Evolutionary conservation across 64 coral and sea anemone genomes (phyloP), one percentile per base, ranked within the genome.

Genomic region (Orbicella faveolata): DNA sequence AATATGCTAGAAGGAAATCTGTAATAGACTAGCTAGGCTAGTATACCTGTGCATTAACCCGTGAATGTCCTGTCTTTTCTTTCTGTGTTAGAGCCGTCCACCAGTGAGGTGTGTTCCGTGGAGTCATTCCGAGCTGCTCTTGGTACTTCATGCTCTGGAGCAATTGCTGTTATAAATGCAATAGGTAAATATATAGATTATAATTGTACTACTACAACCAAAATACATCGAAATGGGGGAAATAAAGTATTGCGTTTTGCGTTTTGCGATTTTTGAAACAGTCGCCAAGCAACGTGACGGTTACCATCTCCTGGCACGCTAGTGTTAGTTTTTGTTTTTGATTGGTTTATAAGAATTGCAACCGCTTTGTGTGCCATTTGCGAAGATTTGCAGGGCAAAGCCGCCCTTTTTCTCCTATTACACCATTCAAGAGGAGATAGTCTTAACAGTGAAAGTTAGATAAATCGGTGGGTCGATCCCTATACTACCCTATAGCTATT

Each of bases 71-170:
- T n/a, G 23, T 67, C 64, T 20, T 67, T n/a, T 74, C 17, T 61
- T 63, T 81, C 79, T 62, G 4, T 83, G 8, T 21, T 23, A 84
- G 81, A 84, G 63, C 36, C 63, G 20, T 44, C 63, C n/a, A 21
- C 81, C 18, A 15, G 25, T 9, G 25, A 91, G 36, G 55, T 84
- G 19, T 96, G 94, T 53, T 79, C 90, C 39, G 94, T 96, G 80
- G 91, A 96, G 79, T 93, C 94, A 13, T 96, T 96, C 54, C 81
- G 94, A 73, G 90, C 86, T 33, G 63, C 87, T 19, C 79, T 91
- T 30, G 94, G 94, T 77, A 57, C 89, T 79, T 90, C 94, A 68
- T 96, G 94, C 66, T 25, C 69, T 77, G 86, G 88, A 79, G 91
- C 94, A 75, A 90, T 93, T 54, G 87, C 94, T 76, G 84, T 93